Evolutionary conservation across 2,113 vertebrate species (phyloP).

Genomic region (Pipra filicauda): DNA sequence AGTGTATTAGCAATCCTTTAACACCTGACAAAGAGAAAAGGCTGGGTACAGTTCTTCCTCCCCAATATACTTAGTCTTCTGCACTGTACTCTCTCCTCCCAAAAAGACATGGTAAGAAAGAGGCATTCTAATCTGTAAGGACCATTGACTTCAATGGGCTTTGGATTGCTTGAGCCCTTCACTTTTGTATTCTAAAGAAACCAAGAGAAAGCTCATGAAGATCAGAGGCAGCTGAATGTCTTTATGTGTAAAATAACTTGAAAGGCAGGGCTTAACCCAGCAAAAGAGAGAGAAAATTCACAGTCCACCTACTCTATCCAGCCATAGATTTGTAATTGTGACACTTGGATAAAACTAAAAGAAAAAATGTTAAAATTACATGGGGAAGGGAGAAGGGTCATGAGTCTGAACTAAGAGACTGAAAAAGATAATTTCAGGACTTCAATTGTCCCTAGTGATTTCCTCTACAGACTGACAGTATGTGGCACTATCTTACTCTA

Average conservation of each 20-base stretch:
- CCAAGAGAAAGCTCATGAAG: background rate
- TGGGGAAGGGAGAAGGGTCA: background rate
- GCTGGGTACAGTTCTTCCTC: constrained; percentile 13
- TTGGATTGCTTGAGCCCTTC: background rate
- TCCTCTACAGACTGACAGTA: constrained; percentile 8
- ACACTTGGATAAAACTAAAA: background rate
- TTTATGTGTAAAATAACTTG: constrained; percentile 51
- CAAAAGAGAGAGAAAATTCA: constrained; percentile 44
- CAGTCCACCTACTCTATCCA: constrained; percentile 41
- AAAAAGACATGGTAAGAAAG: background rate
- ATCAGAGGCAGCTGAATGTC: constrained; percentile 23
- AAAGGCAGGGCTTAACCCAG: constrained; percentile 42
- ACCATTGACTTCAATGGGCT: constrained; percentile 27
- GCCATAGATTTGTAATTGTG: background rate
- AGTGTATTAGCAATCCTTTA: background rate
- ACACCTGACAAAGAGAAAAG: background rate
- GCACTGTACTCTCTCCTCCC: background rate
- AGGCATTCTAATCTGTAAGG: background rate
- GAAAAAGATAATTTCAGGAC: background rate
- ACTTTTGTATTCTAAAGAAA: constrained; percentile 42
- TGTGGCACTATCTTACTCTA: background rate
- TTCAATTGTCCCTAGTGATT: background rate
- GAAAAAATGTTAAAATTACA: constrained; percentile 16
- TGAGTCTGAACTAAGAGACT: background rate
- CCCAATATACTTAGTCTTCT: background rate